Evolutionary conservation across 2,797 vertebrate species (phyloP).

Genomic region (Thunnus albacares): DNA sequence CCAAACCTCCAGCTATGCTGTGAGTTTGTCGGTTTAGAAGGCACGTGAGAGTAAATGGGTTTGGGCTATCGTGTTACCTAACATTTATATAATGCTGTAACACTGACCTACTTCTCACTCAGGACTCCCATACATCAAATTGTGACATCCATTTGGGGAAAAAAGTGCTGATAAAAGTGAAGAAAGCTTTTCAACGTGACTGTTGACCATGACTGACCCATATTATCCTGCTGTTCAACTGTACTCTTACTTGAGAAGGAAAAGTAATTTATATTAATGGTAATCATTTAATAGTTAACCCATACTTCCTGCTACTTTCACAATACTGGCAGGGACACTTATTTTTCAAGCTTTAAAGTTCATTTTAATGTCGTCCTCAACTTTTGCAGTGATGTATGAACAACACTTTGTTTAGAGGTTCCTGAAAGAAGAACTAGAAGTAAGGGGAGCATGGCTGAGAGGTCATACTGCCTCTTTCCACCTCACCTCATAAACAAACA

Average conservation of each 20-base stretch:
- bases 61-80: constrained; percentile 64
- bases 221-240: constrained; percentile 22
- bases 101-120: constrained; percentile 76
- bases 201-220: constrained; percentile 35
- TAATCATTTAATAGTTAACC: constrained; percentile 1
- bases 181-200: constrained; percentile 23
- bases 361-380: not conserved
- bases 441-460: not conserved
- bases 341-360: not conserved
- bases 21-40: constrained; percentile 21
- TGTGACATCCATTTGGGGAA: constrained; percentile 47
- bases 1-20: constrained; percentile 34
- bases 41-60: constrained; percentile 69
- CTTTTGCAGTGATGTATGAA: not conserved
- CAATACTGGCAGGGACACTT: not conserved
- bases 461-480: constrained; percentile 3
- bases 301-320: not conserved
- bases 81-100: constrained; percentile 71
- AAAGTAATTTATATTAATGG: constrained; percentile 8
- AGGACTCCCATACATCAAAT: constrained; percentile 39
- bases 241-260: not conserved
- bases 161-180: constrained; percentile 31
- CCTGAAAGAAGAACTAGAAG: constrained; percentile 1
- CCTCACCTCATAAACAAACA: not conserved
- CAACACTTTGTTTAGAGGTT: not conserved